Conservation (phyloP, 1,140 invertebrate genomes). For the Drosophila melanica region DNA sequence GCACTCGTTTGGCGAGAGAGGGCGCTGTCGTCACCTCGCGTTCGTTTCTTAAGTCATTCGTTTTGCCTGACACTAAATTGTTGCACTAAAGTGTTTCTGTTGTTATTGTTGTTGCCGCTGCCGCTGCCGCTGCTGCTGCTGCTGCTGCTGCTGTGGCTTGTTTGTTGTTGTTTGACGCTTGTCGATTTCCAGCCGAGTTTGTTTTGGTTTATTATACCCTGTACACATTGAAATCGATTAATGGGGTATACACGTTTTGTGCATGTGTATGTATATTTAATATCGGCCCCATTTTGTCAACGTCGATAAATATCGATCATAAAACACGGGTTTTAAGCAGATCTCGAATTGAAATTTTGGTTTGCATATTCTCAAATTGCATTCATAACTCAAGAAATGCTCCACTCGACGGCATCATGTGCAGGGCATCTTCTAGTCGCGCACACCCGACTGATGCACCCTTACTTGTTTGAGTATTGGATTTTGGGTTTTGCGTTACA, state of each 20-base stretch:
- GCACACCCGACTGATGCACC: not conserved
- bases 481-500: slow-evolving; percentile 64
- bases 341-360: no score
- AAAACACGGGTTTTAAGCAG: no score
- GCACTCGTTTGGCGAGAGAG: slow-evolving; percentile 18
- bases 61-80: slow-evolving; percentile 79
- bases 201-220: slow-evolving; percentile 48
- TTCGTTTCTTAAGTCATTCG: slow-evolving; percentile 81
- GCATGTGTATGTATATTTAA: no score
- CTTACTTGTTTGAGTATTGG: slow-evolving; percentile 26
- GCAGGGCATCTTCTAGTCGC: no score
- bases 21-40: slow-evolving; percentile 64
- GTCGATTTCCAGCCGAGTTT: slow-evolving; percentile 72
- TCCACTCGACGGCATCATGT: no score
- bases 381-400: no score
- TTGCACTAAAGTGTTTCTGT: slow-evolving; percentile 78
- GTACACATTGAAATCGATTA: no score
- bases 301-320: no score
- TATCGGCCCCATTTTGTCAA: no score
- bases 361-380: no score
- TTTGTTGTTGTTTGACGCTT: slow-evolving; percentile 72
- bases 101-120: slow-evolving; percentile 37
- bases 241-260: no score
- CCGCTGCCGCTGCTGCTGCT: slow-evolving; percentile 28
- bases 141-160: slow-evolving; percentile 26